phyloP scores from a whole-genome alignment of 2,888 invertebrate genomes.

The Scaptomyza parva region DNA sequence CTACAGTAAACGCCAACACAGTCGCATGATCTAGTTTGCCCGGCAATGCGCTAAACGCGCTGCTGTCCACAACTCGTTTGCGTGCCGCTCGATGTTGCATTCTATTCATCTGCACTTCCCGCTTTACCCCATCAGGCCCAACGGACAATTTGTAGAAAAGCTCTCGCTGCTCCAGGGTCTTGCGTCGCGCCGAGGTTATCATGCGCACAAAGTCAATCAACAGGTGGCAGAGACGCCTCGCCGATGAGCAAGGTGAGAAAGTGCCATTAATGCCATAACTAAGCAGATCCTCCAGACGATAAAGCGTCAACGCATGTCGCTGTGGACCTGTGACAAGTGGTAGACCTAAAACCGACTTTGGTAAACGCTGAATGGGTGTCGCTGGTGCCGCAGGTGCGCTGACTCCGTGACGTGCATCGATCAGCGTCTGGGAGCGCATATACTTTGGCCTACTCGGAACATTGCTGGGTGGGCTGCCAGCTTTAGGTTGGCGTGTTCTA shows the following conservation, averaged over 20 bases:
- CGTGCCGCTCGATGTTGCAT: slow-evolving; percentile 89
- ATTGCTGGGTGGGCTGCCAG: slow-evolving; percentile 59
- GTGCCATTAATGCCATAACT: slow-evolving; percentile 88
- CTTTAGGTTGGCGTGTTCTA: slow-evolving; percentile 58
- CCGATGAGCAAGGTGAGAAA: slow-evolving; percentile 87
- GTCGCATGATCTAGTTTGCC: slow-evolving; percentile 96
- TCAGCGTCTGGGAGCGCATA: slow-evolving; percentile 84
- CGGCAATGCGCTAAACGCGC: slow-evolving; percentile 89
- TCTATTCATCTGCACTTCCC: slow-evolving; percentile 87
- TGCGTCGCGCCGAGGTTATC: slow-evolving; percentile 92
- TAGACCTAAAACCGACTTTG: slow-evolving; percentile 86
- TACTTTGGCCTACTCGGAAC: slow-evolving; percentile 84
- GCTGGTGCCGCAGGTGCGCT: slow-evolving; percentile 31
- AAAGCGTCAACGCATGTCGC: slow-evolving; percentile 90
- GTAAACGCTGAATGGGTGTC: slow-evolving; percentile 79
- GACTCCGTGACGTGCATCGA: slow-evolving; percentile 82
- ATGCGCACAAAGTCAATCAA: slow-evolving; percentile 91
- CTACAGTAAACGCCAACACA: slow-evolving; percentile 92
- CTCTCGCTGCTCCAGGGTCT: slow-evolving; percentile 92
- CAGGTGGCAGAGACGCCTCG: slow-evolving; percentile 89
- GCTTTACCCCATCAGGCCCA: slow-evolving; percentile 85
- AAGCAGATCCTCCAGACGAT: slow-evolving; percentile 91
- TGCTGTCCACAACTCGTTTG: slow-evolving; percentile 90
- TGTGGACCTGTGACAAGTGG: slow-evolving; percentile 91
- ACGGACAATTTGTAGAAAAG: slow-evolving; percentile 88